Evolutionary conservation across 92 coral and sea anemone genomes (phyloP).

Genomic region (Metridium senile): DNA sequence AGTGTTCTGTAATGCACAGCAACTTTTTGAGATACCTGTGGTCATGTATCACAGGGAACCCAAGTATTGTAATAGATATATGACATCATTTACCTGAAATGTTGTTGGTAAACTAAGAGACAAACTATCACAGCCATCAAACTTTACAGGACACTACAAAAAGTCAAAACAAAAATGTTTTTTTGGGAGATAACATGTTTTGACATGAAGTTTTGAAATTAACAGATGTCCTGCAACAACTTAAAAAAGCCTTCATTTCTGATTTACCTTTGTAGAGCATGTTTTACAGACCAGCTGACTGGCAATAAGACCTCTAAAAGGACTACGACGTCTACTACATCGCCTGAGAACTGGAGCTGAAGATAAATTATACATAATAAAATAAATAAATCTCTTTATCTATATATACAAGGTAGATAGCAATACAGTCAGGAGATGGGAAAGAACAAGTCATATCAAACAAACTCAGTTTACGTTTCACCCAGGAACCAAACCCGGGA

Average conservation of each 20-base stretch:
- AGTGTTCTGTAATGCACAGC: no score
- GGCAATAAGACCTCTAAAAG: slow-evolving; percentile 93
- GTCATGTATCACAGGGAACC: no score
- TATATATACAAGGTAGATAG: no score
- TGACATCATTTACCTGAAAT: slow-evolving; percentile 66
- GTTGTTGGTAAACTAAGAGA: slow-evolving; percentile 79
- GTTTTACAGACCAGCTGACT: slow-evolving; percentile 90
- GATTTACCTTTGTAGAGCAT: slow-evolving; percentile 78
- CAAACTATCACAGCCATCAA: slow-evolving; percentile 91
- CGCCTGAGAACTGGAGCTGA: slow-evolving; percentile 31
- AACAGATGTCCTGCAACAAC: neutral
- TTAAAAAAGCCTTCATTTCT: neutral
- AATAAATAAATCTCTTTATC: neutral
- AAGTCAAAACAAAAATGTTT: neutral
- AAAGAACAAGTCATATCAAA: no score
- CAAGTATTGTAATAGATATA: no score
- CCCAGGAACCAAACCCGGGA: no score
- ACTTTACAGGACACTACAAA: slow-evolving; percentile 85
- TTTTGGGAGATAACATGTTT: neutral
- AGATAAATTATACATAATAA: neutral
- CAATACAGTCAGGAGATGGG: no score
- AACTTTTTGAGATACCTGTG: no score
- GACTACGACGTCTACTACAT: slow-evolving; percentile 66
- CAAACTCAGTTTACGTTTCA: no score
- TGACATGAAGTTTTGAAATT: no score